These are phyloP conservation scores for Hypothenemus hampei DNA, from an alignment of 1,140 invertebrate species.

Conservation along the genomic window DNA sequence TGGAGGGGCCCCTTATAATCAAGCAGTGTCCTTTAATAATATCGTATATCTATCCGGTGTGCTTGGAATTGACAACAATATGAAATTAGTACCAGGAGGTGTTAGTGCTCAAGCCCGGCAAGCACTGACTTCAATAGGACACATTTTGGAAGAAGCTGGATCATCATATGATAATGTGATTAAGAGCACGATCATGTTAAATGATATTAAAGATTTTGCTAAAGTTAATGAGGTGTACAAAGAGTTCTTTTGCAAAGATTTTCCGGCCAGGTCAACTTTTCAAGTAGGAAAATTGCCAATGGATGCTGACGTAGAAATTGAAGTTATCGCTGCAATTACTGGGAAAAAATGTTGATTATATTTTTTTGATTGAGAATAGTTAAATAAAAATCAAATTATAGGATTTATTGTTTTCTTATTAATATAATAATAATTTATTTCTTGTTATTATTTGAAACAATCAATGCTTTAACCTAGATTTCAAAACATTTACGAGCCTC, in stretches of 20 bases:
- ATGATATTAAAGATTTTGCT: conserved; percentile 75
- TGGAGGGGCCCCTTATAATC: conserved; percentile 50
- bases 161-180: conserved; percentile 70
- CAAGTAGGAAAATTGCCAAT: conserved; percentile 73
- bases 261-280: conserved; percentile 72
- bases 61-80: conserved; percentile 68
- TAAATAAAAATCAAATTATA: no score
- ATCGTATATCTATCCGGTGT: conserved; percentile 84
- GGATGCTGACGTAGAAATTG: conserved; percentile 72
- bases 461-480: no score
- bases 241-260: conserved; percentile 70
- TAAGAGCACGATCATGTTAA: conserved; percentile 78
- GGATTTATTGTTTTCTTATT: no score
- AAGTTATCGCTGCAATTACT: conserved; percentile 60
- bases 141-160: conserved; percentile 69
- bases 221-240: conserved; percentile 79
- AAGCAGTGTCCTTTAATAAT: conserved; percentile 74
- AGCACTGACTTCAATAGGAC: conserved; percentile 71
- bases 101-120: conserved; percentile 66
- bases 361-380: no score
- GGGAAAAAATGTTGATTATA: background rate
- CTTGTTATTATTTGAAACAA: no score
- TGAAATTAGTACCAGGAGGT: conserved; percentile 69
- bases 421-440: no score
- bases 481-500: no score